phyloP scores from a whole-genome alignment of 2,888 invertebrate species.

The Rotaria sp. region DNA sequence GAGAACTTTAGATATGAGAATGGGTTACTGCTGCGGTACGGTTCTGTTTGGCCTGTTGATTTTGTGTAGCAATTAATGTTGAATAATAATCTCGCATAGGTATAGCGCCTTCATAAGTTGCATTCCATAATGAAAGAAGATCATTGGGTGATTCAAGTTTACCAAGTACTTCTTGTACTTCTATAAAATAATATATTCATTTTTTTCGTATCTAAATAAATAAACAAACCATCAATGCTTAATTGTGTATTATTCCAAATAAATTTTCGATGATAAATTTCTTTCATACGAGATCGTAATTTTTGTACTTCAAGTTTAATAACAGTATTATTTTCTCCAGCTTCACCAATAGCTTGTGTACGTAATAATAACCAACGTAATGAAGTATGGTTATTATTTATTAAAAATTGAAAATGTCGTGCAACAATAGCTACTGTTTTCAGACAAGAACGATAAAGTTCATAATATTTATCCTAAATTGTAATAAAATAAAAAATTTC shows the following conservation, averaged over 20 bases:
- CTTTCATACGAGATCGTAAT: not conserved
- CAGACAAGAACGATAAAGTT: not conserved
- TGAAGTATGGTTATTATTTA: not conserved
- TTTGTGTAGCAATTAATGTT: conserved; percentile 16
- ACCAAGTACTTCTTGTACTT: not conserved
- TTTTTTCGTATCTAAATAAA: not conserved
- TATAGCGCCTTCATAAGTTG: not conserved
- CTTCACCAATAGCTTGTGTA: conserved; percentile 22
- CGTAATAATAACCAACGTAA: not conserved
- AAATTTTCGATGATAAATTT: not conserved
- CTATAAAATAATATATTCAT: not conserved
- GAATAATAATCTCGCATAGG: conserved; percentile 3
- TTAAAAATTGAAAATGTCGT: not conserved
- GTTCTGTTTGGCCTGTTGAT: conserved; percentile 28
- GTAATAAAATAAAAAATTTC: not conserved
- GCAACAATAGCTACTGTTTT: not conserved
- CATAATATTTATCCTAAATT: conserved; percentile 12
- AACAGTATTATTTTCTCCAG: not conserved
- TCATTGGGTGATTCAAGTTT: not conserved
- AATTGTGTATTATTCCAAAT: not conserved
- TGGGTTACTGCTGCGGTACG: conserved; percentile 20
- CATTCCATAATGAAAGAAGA: not conserved
- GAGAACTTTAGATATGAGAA: not conserved
- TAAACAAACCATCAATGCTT: not conserved
- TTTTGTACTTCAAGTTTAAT: not conserved